Conservation (phyloP, 2,113 vertebrate species). For the Cyphomyrus discorhynchus region DNA sequence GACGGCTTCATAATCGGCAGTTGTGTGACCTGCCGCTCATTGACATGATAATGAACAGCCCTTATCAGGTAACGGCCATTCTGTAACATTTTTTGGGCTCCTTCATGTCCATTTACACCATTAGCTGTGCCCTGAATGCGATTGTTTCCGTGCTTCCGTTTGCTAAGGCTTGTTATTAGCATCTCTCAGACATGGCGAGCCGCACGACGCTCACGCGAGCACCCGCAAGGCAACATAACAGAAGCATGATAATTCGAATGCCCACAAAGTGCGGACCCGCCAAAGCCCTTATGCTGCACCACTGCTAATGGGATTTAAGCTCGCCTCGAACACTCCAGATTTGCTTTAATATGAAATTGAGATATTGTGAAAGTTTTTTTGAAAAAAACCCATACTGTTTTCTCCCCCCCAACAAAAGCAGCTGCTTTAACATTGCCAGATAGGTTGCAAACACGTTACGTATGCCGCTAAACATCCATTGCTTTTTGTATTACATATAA, state of each 20-base stretch:
- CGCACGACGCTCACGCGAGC: not conserved
- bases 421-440: not conserved
- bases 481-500: not conserved
- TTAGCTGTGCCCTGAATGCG: slow-evolving; percentile 7
- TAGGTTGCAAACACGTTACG: not conserved
- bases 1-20: not conserved
- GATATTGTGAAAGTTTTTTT: not conserved
- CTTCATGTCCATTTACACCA: not conserved
- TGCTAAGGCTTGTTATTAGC: not conserved
- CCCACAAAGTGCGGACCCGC: slow-evolving; percentile 5
- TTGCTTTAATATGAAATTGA: not conserved
- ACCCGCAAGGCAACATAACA: not conserved
- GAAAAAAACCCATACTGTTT: not conserved
- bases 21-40: not conserved
- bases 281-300: not conserved
- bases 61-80: not conserved
- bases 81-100: not conserved
- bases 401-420: too few relatives aligned
- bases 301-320: not conserved
- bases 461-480: not conserved
- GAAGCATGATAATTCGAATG: slow-evolving; percentile 31
- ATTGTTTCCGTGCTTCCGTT: not conserved
- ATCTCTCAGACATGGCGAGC: not conserved
- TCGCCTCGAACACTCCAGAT: not conserved
- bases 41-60: not conserved